Evolutionary conservation across 2,113 vertebrate species (phyloP).

Genomic region (Glareola pratincola): DNA sequence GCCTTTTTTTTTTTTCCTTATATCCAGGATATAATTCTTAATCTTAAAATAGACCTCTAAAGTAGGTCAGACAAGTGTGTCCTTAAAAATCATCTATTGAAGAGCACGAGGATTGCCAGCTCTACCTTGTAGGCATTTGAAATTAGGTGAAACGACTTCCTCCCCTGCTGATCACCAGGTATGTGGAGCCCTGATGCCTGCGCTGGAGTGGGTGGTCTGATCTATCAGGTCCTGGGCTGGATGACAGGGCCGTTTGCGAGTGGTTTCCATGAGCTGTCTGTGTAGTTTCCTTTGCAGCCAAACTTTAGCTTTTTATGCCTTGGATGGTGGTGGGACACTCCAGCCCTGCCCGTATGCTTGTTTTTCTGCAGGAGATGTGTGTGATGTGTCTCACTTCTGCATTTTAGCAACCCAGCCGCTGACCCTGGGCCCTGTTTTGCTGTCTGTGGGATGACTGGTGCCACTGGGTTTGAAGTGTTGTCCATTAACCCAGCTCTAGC

Average conservation of each 20-base stretch:
- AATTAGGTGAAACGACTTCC: neutral
- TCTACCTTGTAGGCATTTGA: neutral
- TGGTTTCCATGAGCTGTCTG: neutral
- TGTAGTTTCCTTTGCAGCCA: neutral
- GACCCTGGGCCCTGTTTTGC: neutral
- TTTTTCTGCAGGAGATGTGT: neutral
- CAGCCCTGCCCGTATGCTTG: neutral
- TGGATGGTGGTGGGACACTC: neutral
- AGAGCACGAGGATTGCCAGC: neutral
- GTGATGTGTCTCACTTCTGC: neutral
- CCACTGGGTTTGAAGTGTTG: neutral
- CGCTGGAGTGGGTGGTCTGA: slow-evolving; percentile 5
- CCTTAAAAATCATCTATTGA: neutral
- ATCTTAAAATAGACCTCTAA: neutral
- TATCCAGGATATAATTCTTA: neutral
- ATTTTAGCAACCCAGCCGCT: neutral
- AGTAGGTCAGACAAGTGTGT: neutral
- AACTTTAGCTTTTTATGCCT: neutral
- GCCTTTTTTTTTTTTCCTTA: neutral
- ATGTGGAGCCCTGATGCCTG: neutral
- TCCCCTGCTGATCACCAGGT: neutral
- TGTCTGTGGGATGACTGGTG: slow-evolving; percentile 4
- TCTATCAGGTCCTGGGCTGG: neutral
- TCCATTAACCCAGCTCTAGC: neutral
- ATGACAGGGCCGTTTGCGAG: neutral